Evolutionary conservation across 2,888 invertebrate genomes (phyloP).

Genomic region (Spodoptera picta): DNA sequence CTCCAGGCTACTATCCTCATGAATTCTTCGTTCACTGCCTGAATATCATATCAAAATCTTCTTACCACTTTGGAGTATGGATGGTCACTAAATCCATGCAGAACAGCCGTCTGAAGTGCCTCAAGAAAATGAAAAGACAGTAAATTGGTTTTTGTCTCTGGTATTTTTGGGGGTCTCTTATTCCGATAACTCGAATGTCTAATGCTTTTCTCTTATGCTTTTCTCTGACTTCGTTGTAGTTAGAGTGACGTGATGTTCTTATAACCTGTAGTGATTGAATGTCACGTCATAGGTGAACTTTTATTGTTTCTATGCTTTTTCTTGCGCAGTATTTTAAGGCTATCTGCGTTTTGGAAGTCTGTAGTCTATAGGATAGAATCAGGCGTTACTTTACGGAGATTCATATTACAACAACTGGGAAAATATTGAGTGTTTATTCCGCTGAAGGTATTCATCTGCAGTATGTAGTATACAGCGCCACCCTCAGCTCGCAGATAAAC

Average conservation of each 20-base stretch:
- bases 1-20: slow-evolving; percentile 94
- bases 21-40: slow-evolving; percentile 85
- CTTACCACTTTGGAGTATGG: slow-evolving; percentile 89
- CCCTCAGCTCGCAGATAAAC: too few relatives aligned
- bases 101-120: slow-evolving; percentile 89
- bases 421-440: too few relatives aligned
- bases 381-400: too few relatives aligned
- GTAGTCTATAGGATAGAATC: too few relatives aligned
- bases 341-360: too few relatives aligned
- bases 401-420: too few relatives aligned
- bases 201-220: slow-evolving; percentile 6
- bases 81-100: slow-evolving; percentile 90
- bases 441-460: too few relatives aligned
- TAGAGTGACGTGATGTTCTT: too few relatives aligned
- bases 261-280: too few relatives aligned
- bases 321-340: slow-evolving; percentile 5
- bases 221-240: neutral
- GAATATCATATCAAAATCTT: slow-evolving; percentile 85
- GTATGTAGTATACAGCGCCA: too few relatives aligned
- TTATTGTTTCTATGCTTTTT: slow-evolving; percentile 1
- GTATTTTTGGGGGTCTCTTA: slow-evolving; percentile 3
- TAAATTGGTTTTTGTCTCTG: slow-evolving; percentile 60
- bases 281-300: too few relatives aligned
- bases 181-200: slow-evolving; percentile 1
- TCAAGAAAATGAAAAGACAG: slow-evolving; percentile 86